phyloP scores from a whole-genome alignment of 2,797 vertebrate species.

The Falco biarmicus region DNA sequence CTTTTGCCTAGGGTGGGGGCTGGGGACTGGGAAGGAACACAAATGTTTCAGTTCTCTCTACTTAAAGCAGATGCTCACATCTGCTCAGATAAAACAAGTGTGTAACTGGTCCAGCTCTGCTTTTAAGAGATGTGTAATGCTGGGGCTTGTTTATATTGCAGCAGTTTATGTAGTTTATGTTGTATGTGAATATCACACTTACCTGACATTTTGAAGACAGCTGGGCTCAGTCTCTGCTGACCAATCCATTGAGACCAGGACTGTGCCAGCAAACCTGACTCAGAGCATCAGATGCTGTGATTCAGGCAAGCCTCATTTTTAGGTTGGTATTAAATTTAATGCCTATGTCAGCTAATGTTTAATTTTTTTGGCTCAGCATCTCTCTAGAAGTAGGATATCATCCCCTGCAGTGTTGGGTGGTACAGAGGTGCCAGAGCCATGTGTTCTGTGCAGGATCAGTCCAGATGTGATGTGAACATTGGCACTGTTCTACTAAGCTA shows the following conservation, averaged over 20 bases:
- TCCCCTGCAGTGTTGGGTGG: background rate
- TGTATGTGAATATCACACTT: constrained; percentile 40
- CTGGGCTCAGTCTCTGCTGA: constrained; percentile 52
- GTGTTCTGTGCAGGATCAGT: background rate
- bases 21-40: background rate
- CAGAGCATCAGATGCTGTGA: constrained; percentile 26
- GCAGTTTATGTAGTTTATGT: background rate
- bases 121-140: constrained; percentile 49
- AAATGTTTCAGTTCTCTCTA: constrained; percentile 33
- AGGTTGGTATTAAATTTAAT: constrained; percentile 39
- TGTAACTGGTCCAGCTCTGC: constrained; percentile 45
- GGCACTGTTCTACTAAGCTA: constrained; percentile 17
- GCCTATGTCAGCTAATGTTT: constrained; percentile 34
- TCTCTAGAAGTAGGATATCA: constrained; percentile 20
- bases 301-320: constrained; percentile 14
- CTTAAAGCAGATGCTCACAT: constrained; percentile 70
- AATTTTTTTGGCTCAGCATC: constrained; percentile 1
- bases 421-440: background rate
- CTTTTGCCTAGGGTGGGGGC: background rate
- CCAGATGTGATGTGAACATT: constrained; percentile 19
- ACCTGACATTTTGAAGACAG: constrained; percentile 47
- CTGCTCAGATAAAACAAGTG: constrained; percentile 62
- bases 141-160: constrained; percentile 56
- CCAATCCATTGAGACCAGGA: background rate
- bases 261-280: constrained; percentile 32